A percentile compares a stretch with the other conserved stretches of the same genome.
Conservation (phyloP, 1,140 invertebrate genomes). For the Tyrophagus putrescentiae region DNA sequence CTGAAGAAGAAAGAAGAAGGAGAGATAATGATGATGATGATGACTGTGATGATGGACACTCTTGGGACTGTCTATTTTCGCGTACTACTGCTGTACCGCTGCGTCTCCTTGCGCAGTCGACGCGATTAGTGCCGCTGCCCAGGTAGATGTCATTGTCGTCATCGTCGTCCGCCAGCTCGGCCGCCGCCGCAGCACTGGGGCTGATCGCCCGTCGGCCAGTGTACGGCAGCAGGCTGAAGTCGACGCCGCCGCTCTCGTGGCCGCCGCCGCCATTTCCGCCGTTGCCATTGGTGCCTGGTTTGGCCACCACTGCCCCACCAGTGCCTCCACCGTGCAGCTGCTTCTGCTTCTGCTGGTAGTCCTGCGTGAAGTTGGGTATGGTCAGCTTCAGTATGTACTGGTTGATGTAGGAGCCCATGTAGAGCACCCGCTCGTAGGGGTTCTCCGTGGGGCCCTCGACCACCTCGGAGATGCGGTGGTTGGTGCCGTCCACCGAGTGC, state of each 20-base stretch:
- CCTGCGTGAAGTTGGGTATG: constrained; percentile 17
- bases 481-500: constrained; percentile 32
- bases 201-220: background rate
- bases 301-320: too few species aligned
- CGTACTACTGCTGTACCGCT: constrained; percentile 12
- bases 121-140: background rate
- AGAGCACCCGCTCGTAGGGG: constrained; percentile 32
- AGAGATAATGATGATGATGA: background rate
- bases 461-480: constrained; percentile 31
- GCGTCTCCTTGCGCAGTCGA: constrained; percentile 6
- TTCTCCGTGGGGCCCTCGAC: constrained; percentile 29
- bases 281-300: background rate
- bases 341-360: constrained; percentile 15
- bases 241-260: background rate
- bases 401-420: constrained; percentile 52
- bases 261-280: background rate
- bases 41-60: background rate
- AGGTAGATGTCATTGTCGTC: background rate
- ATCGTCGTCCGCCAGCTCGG: background rate
- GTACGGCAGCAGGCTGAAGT: constrained; percentile 11
- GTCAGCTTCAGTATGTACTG: constrained; percentile 38
- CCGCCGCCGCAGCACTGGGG: too few species aligned
- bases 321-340: background rate
- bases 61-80: background rate
- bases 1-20: background rate